Evolutionary conservation across 1,140 invertebrate genomes (phyloP).

Genomic region (Drosophila truncata): DNA sequence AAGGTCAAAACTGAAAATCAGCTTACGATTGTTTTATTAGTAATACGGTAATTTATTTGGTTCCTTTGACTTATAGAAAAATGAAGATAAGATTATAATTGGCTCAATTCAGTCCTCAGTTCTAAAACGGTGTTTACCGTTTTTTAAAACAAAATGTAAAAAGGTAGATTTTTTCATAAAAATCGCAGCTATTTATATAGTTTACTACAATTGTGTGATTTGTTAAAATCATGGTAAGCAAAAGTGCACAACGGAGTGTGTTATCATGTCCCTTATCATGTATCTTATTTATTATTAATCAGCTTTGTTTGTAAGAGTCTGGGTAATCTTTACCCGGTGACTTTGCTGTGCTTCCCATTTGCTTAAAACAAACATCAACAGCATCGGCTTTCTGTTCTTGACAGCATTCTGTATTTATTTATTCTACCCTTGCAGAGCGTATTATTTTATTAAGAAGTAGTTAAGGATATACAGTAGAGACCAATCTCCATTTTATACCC

Average conservation of each 20-base stretch:
- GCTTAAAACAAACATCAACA: slow-evolving; percentile 22
- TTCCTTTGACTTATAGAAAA: too few relatives aligned
- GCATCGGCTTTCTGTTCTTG: slow-evolving; percentile 1
- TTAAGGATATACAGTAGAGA: neutral
- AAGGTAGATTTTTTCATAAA: too few relatives aligned
- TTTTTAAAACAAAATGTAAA: too few relatives aligned
- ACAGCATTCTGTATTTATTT: slow-evolving; percentile 9
- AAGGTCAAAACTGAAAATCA: too few relatives aligned
- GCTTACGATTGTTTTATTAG: too few relatives aligned
- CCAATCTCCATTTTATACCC: too few relatives aligned
- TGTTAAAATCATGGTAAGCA: neutral
- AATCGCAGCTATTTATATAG: too few relatives aligned
- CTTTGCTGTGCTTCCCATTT: slow-evolving; percentile 31
- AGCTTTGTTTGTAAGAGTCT: slow-evolving; percentile 13
- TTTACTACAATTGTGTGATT: neutral
- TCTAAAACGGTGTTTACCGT: too few relatives aligned
- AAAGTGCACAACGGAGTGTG: slow-evolving; percentile 1
- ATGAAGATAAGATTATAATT: too few relatives aligned
- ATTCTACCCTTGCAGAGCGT: neutral
- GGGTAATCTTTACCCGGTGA: neutral
- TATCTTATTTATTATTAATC: slow-evolving; percentile 8
- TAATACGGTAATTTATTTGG: too few relatives aligned
- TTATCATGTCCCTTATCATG: neutral
- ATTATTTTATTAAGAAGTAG: neutral
- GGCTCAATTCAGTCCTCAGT: too few relatives aligned